A percentile compares a stretch with the other conserved stretches of the same genome.
phyloP scores from a whole-genome alignment of 2,888 invertebrate genomes.

The Pristionchus mayeri region DNA sequence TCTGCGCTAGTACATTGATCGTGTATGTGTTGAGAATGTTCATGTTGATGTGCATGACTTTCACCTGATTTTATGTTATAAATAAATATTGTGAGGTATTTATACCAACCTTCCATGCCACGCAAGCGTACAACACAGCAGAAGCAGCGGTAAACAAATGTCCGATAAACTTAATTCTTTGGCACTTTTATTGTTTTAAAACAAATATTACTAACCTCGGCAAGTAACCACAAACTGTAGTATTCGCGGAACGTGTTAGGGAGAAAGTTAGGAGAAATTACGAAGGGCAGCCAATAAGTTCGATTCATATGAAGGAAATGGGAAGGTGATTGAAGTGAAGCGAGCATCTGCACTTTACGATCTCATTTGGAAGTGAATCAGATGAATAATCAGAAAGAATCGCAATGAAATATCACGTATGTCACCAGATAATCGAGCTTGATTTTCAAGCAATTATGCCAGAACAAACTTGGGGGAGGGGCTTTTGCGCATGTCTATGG shows the following conservation, averaged over 20 bases:
- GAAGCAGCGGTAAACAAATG: neutral
- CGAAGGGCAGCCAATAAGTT: neutral
- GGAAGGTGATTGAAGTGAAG: neutral
- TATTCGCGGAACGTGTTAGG: neutral
- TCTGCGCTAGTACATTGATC: neutral
- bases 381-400: no score
- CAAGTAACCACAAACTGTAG: neutral
- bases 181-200: neutral
- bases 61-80: neutral
- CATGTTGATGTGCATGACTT: conserved; percentile 29
- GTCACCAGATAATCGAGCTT: no score
- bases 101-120: neutral
- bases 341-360: neutral
- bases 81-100: neutral
- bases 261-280: neutral
- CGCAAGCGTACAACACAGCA: neutral
- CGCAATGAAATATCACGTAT: no score
- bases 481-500: no score
- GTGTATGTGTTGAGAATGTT: neutral
- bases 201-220: neutral
- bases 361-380: no score
- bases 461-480: no score
- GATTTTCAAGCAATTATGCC: no score
- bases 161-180: neutral
- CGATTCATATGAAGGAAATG: neutral